phyloP scores from a whole-genome alignment of 64 coral and sea anemone species.

The Cladopsammia gracilis region DNA sequence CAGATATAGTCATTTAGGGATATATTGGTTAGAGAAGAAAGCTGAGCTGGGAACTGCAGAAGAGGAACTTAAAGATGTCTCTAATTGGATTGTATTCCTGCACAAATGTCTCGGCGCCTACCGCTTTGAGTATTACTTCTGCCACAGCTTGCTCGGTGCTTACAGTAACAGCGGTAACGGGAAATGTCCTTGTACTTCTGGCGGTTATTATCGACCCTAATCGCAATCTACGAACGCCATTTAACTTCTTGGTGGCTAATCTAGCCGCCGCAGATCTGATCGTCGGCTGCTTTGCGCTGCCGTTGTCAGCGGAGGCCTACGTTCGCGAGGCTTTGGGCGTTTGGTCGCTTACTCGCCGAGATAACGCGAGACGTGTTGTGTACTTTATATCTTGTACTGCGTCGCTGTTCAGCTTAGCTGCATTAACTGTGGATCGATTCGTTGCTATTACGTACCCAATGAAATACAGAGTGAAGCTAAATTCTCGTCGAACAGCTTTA shows the following conservation, averaged over 20 bases:
- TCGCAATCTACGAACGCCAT: slow-evolving; percentile 80
- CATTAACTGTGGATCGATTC: slow-evolving; percentile 85
- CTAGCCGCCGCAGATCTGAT: slow-evolving; percentile 86
- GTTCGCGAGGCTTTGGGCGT: slow-evolving; percentile 18
- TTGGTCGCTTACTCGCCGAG: not conserved
- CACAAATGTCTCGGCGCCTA: slow-evolving; percentile 36
- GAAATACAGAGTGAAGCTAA: slow-evolving; percentile 61
- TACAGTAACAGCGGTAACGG: slow-evolving; percentile 23
- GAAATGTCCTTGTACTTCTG: slow-evolving; percentile 54
- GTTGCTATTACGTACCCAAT: slow-evolving; percentile 72
- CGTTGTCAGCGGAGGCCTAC: slow-evolving; percentile 55
- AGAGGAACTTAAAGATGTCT: slow-evolving; percentile 10
- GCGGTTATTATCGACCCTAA: slow-evolving; percentile 76
- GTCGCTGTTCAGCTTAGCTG: slow-evolving; percentile 84
- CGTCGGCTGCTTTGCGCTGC: slow-evolving; percentile 45
- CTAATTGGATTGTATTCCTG: slow-evolving; percentile 19
- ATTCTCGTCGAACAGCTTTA: slow-evolving; percentile 4
- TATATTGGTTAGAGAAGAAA: not conserved
- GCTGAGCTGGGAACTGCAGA: not conserved
- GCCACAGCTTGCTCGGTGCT: slow-evolving; percentile 5
- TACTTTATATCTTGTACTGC: slow-evolving; percentile 91
- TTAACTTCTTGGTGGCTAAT: slow-evolving; percentile 86
- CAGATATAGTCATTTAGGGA: too few species aligned
- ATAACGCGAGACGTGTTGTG: slow-evolving; percentile 55
- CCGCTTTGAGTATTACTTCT: slow-evolving; percentile 21